Base-by-base conservation (phyloP, 2,888 invertebrate species). In the Spisula subtruncata region DNA sequence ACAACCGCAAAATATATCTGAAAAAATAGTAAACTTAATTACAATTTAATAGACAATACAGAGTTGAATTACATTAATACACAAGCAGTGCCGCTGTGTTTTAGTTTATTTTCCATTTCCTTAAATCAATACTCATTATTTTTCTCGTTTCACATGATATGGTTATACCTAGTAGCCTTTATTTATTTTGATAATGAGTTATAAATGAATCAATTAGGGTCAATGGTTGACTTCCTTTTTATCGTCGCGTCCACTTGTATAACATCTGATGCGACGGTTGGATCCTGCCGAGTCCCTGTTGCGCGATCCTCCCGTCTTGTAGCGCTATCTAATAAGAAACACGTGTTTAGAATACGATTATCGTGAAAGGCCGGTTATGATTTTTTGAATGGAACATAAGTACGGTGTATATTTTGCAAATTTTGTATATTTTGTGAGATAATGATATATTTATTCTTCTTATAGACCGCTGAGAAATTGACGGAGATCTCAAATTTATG, bases 371-470 rank as follows among this genome's bases (percentile, higher is more conserved):
- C 0, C 29, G 18, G 85, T 48, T 85, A 79, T 32, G 51, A 54
- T 48, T 75, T n/a, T 71, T 32, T 51, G 51, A 79, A 29, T 25
- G 16, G 60, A 83, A 75, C 12, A 35, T 75, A 75, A 75, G 75
- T 83, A 60, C 60, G 66, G 14, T 83, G 71, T 83, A 83, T 46
- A 83, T n/a, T 83, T 35, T 83, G 71, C 71, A 83, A 46, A 83
- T n/a, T 83, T 35, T 83, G 71, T 83, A 83, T 66, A 83, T n/a
- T 83, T 54, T 54, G 85, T 79, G 79, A n/a, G 32, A 79, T 85
- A 75, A 60, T 89, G 89, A 89, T 83, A 80, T 32, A 91, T 91
- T 35, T 14, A 25, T 48, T n/a, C 86, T 82, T 89, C 88, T 88
- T 81, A 85, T 81, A 35, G 20, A 48, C 75, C 81, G 51, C 82